Percentiles rank a stretch among this genome's conserved stretches.
Evolutionary conservation across 1,140 invertebrate genomes (phyloP).

Genomic region (Hydropsyche tenuis): DNA sequence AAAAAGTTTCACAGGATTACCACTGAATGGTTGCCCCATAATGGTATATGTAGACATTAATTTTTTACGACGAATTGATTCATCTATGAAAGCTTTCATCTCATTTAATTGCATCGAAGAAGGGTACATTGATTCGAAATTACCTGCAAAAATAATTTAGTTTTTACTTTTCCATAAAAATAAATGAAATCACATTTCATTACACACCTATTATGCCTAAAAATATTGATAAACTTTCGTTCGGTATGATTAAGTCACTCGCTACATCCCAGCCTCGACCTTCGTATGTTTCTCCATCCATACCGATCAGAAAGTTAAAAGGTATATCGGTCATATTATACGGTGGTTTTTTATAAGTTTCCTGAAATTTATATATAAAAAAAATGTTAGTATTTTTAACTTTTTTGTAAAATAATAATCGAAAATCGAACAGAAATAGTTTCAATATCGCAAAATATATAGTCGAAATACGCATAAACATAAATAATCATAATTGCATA

Average conservation of each 20-base stretch:
- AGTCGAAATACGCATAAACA: too few species aligned
- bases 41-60: neutral
- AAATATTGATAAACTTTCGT: constrained; percentile 30
- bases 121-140: constrained; percentile 27
- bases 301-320: constrained; percentile 44
- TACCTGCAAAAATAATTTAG: too few species aligned
- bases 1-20: neutral
- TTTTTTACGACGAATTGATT: neutral
- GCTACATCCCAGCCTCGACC: constrained; percentile 37
- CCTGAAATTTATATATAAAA: constrained; percentile 13
- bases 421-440: too few species aligned
- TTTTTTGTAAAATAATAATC: too few species aligned
- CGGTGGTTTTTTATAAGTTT: constrained; percentile 15
- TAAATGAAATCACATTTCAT: neutral
- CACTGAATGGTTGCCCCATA: neutral
- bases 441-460: too few species aligned
- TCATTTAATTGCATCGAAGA: constrained; percentile 7
- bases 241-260: neutral
- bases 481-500: too few species aligned
- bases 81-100: neutral
- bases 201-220: constrained; percentile 32
- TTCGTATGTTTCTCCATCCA: constrained; percentile 42
- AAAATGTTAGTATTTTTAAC: neutral
- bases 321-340: constrained; percentile 39
- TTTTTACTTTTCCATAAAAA: too few species aligned